phyloP scores from a whole-genome alignment of 2,888 invertebrate genomes.

The Pilophorus perplexus region DNA sequence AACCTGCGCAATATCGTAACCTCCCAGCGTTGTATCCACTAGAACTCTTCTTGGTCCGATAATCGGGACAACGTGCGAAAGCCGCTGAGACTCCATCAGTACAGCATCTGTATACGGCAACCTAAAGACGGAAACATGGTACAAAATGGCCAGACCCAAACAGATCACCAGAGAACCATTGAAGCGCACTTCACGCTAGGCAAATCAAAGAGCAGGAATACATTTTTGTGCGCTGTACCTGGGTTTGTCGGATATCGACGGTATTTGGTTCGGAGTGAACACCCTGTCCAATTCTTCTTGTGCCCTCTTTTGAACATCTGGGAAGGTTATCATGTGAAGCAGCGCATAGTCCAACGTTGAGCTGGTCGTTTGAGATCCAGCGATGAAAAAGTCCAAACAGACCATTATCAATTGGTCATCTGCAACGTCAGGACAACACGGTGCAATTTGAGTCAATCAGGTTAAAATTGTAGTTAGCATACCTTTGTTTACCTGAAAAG shows the following conservation, averaged over 20 bases:
- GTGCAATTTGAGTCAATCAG: no score
- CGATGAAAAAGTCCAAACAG: slow-evolving; percentile 66
- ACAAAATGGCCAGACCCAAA: no score
- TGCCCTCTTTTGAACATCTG: slow-evolving; percentile 60
- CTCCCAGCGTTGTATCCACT: slow-evolving; percentile 57
- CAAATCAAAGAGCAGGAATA: no score
- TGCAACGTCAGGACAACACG: no score
- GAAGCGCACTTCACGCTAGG: no score
- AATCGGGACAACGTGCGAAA: slow-evolving; percentile 55
- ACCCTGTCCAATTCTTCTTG: slow-evolving; percentile 57
- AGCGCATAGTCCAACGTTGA: slow-evolving; percentile 62
- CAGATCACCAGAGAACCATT: no score
- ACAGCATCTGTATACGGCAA: slow-evolving; percentile 59
- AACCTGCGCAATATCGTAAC: slow-evolving; percentile 58
- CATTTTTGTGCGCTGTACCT: no score
- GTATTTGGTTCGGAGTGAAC: slow-evolving; percentile 53
- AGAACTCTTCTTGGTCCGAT: slow-evolving; percentile 57
- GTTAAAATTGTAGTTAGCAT: no score
- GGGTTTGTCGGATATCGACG: slow-evolving; percentile 55
- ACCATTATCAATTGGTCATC: slow-evolving; percentile 65
- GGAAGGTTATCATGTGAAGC: slow-evolving; percentile 59
- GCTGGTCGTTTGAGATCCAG: slow-evolving; percentile 64
- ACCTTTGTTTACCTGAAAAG: slow-evolving; percentile 54
- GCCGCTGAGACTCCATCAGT: slow-evolving; percentile 56
- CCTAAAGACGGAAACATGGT: no score